Conservation (phyloP, 2,888 invertebrate species). For the Drosophila greeni region DNA sequence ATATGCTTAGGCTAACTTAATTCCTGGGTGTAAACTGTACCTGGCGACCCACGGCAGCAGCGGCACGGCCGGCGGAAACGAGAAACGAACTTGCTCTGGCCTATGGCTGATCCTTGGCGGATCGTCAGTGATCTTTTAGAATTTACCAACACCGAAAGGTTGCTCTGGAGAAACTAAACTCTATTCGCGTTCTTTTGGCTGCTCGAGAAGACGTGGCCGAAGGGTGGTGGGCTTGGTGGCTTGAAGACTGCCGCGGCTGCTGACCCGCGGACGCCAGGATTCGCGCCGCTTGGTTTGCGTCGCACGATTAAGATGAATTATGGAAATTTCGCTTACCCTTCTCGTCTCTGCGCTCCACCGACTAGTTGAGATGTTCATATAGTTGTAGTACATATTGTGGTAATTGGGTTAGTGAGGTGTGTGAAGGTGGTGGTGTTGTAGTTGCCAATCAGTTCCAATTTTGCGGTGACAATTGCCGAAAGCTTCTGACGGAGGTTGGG, state of each 20-base stretch:
- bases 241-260: conserved; percentile 23
- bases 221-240: conserved; percentile 26
- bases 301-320: conserved; percentile 32
- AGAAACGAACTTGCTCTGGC: conserved; percentile 52
- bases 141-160: conserved; percentile 53
- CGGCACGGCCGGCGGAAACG: conserved; percentile 23
- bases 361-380: conserved; percentile 22
- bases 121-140: conserved; percentile 44
- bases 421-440: conserved; percentile 25
- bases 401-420: conserved; percentile 29
- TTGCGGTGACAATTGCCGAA: conserved; percentile 59
- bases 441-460: conserved; percentile 55
- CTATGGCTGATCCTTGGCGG: conserved; percentile 53
- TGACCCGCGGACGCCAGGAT: conserved; percentile 21
- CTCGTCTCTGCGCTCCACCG: conserved; percentile 40
- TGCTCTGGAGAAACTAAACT: conserved; percentile 42
- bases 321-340: conserved; percentile 40
- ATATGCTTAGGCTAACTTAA: conserved; percentile 40
- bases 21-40: conserved; percentile 63
- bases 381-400: conserved; percentile 16
- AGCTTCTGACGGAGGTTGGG: conserved; percentile 40
- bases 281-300: conserved; percentile 37
- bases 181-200: conserved; percentile 36
- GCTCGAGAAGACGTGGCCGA: conserved; percentile 44
- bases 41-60: conserved; percentile 42